Conservation (phyloP, 2,113 vertebrate genomes). For the Aplodontia rufa region DNA sequence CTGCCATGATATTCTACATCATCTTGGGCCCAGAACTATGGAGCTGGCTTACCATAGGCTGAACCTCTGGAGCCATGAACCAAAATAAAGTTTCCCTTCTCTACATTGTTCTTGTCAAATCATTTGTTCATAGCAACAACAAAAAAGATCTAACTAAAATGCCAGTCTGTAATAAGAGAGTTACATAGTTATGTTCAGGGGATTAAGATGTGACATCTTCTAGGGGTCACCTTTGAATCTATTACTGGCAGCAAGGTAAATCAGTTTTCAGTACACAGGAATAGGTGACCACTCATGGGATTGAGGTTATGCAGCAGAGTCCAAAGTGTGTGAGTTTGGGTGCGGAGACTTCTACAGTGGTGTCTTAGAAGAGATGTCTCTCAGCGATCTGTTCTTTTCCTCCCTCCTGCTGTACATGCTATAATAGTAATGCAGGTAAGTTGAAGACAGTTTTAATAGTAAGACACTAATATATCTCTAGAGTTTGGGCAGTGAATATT, state of each 20-base stretch:
- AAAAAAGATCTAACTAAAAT: too few species aligned
- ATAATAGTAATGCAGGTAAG: background rate
- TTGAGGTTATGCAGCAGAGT: background rate
- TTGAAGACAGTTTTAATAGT: background rate
- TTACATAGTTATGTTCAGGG: background rate
- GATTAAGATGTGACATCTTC: background rate
- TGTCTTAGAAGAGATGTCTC: background rate
- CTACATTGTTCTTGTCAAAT: too few species aligned
- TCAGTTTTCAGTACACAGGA: background rate
- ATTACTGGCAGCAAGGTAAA: background rate
- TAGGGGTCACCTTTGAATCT: background rate
- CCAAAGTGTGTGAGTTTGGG: fast-evolving
- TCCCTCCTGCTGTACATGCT: background rate
- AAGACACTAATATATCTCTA: background rate
- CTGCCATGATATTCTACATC: too few species aligned
- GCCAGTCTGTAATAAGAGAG: background rate
- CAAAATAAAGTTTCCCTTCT: too few species aligned
- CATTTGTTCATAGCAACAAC: too few species aligned
- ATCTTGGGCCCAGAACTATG: too few species aligned
- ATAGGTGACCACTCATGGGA: background rate
- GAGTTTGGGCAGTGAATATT: background rate
- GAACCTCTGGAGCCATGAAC: too few species aligned
- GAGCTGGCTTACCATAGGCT: too few species aligned
- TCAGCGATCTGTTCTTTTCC: background rate
- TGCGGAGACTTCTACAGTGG: background rate